A percentile compares a stretch with the other conserved stretches of the same genome.
Conservation (phyloP, 2,888 invertebrate species). For the Ametastegia equiseti region DNA sequence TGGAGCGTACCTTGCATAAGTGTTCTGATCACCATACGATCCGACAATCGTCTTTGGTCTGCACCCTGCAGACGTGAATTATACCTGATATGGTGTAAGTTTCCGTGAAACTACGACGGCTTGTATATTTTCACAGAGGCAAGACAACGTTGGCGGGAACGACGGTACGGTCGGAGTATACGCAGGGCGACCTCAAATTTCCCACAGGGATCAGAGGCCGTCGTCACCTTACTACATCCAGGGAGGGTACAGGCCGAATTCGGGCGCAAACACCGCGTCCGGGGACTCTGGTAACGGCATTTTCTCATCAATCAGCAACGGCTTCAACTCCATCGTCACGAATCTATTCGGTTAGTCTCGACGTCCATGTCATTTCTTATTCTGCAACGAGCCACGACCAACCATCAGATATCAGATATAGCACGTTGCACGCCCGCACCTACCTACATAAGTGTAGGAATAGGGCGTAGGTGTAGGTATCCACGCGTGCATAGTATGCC, state of each 20-base stretch:
- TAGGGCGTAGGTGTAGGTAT: neutral
- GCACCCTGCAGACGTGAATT: too few species aligned
- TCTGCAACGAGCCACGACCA: neutral
- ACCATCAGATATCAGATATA: neutral
- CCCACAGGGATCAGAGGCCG: conserved; percentile 69
- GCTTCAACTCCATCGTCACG: conserved; percentile 87
- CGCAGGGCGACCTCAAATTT: conserved; percentile 63
- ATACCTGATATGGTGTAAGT: too few species aligned
- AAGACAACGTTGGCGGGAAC: conserved; percentile 61
- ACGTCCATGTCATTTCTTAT: neutral
- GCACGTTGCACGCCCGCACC: neutral
- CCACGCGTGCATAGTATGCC: neutral
- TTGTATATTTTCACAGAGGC: conserved; percentile 50
- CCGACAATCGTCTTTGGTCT: too few species aligned
- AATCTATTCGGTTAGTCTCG: conserved; percentile 83
- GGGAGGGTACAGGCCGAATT: conserved; percentile 67
- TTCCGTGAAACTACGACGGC: too few species aligned
- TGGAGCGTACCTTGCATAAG: too few species aligned
- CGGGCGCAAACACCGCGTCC: conserved; percentile 66
- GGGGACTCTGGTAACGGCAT: conserved; percentile 78
- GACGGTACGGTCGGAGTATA: conserved; percentile 59
- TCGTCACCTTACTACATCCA: conserved; percentile 34
- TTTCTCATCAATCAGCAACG: conserved; percentile 86
- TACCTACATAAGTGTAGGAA: neutral
- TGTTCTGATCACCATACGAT: too few species aligned